phyloP scores from a whole-genome alignment of 2,797 vertebrate species.

The Spondyliosoma cantharus region DNA sequence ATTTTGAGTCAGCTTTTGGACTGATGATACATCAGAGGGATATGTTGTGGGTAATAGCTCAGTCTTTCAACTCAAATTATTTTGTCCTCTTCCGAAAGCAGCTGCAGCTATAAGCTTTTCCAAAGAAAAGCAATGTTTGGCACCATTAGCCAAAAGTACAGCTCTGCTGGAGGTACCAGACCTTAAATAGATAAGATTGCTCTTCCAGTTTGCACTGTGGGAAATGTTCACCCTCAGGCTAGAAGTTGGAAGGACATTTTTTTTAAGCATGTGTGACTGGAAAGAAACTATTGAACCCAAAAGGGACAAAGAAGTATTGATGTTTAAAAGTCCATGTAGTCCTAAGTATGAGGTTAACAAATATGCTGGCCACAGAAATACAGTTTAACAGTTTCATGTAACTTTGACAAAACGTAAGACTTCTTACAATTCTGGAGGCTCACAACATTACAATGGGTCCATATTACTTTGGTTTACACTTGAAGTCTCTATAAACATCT shows the following conservation, averaged over 20 bases:
- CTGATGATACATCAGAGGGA: slow-evolving; percentile 37
- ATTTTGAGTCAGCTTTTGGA: slow-evolving; percentile 29
- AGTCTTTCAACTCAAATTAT: slow-evolving; percentile 6
- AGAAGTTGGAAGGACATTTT: slow-evolving; percentile 1
- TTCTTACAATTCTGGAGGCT: neutral
- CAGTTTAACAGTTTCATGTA: neutral
- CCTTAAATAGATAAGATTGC: slow-evolving; percentile 22
- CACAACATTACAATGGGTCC: neutral
- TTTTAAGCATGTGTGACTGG: neutral
- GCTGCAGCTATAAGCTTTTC: slow-evolving; percentile 26
- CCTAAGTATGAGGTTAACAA: neutral
- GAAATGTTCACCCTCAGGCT: slow-evolving; percentile 7
- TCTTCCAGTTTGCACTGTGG: slow-evolving; percentile 26
- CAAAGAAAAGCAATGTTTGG: slow-evolving; percentile 23
- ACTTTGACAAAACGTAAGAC: too few species aligned
- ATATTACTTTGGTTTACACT: neutral
- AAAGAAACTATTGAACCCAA: neutral
- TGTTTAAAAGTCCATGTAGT: too few species aligned
- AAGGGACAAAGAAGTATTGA: neutral
- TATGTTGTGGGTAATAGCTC: slow-evolving; percentile 39
- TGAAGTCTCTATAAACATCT: neutral
- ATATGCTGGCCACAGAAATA: neutral
- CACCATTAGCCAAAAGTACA: slow-evolving; percentile 10
- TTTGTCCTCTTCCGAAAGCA: slow-evolving; percentile 37
- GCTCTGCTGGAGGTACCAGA: slow-evolving; percentile 15